Evolutionary conservation across 2,797 vertebrate genomes (phyloP).

Genomic region (Muscicapa striata): DNA sequence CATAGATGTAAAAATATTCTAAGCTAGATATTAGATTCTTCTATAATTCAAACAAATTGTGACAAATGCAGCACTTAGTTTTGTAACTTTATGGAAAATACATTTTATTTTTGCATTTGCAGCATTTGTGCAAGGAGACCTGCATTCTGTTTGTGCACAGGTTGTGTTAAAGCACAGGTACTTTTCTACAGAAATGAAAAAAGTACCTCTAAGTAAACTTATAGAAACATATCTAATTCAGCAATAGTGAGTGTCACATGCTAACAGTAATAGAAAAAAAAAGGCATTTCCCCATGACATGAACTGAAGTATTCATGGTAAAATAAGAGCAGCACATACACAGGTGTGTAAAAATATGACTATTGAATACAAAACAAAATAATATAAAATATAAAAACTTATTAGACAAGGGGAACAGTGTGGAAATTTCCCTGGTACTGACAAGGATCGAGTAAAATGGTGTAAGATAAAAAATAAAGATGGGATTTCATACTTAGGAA

Average conservation of each 20-base stretch:
- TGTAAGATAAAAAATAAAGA: slow-evolving; percentile 26
- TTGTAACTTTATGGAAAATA: slow-evolving; percentile 44
- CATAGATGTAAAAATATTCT: background rate
- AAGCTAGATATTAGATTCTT: background rate
- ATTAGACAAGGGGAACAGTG: background rate
- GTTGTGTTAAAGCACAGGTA: slow-evolving; percentile 31
- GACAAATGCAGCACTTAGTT: slow-evolving; percentile 5
- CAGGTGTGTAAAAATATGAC: background rate
- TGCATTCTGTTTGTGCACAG: slow-evolving; percentile 13
- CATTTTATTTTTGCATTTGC: slow-evolving; percentile 64
- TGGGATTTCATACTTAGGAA: background rate
- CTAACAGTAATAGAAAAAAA: slow-evolving; percentile 15
- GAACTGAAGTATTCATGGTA: background rate
- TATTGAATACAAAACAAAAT: background rate
- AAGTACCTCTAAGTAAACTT: background rate
- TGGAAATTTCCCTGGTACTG: background rate
- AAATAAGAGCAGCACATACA: slow-evolving; percentile 1
- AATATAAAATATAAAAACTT: background rate
- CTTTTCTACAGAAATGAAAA: background rate
- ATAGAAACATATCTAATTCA: background rate
- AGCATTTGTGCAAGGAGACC: slow-evolving; percentile 18
- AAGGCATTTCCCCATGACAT: slow-evolving; percentile 1
- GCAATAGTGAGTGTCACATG: background rate
- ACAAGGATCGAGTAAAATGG: background rate
- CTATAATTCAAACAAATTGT: background rate